A percentile compares a stretch with the other conserved stretches of the same genome.
Conservation (phyloP, 2,888 invertebrate genomes). For the Copidosoma aretas region DNA sequence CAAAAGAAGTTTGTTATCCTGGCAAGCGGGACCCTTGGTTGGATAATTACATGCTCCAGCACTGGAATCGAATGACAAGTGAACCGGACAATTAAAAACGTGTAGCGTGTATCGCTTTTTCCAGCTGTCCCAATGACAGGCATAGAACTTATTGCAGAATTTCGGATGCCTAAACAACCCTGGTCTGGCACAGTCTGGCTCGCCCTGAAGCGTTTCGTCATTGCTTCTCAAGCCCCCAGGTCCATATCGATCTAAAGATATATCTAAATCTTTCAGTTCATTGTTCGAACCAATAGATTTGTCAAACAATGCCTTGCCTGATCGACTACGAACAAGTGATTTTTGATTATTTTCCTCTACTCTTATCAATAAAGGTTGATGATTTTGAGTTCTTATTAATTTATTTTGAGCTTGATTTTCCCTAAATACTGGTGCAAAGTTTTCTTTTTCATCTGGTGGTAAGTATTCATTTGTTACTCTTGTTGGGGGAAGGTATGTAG, state of each 20-base stretch:
- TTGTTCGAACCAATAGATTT: conserved; percentile 6
- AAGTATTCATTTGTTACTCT: conserved; percentile 36
- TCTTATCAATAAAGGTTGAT: conserved; percentile 39
- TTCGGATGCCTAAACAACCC: conserved; percentile 73
- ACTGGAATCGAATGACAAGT: conserved; percentile 76
- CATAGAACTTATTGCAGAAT: conserved; percentile 82
- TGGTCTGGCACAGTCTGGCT: conserved; percentile 64
- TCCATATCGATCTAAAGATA: conserved; percentile 68
- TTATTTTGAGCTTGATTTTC: conserved; percentile 10
- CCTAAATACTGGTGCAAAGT: conserved; percentile 12
- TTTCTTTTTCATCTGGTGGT: conserved; percentile 25
- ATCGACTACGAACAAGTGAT: conserved; percentile 37
- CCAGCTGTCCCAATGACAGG: conserved; percentile 81
- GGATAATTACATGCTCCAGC: conserved; percentile 86
- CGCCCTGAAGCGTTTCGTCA: conserved; percentile 64
- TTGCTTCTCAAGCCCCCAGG: conserved; percentile 4
- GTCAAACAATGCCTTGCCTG: conserved; percentile 44
- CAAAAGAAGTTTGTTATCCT: conserved; percentile 73
- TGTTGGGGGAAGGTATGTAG: conserved; percentile 37
- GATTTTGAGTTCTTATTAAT: conserved; percentile 35
- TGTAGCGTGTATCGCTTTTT: conserved; percentile 78
- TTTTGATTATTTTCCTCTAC: conserved; percentile 22
- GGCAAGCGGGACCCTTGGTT: conserved; percentile 79
- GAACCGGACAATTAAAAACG: conserved; percentile 80
- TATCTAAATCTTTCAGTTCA: conserved; percentile 54